phyloP scores from a whole-genome alignment of 2,797 vertebrate genomes.

The Malacoraja senta region DNA sequence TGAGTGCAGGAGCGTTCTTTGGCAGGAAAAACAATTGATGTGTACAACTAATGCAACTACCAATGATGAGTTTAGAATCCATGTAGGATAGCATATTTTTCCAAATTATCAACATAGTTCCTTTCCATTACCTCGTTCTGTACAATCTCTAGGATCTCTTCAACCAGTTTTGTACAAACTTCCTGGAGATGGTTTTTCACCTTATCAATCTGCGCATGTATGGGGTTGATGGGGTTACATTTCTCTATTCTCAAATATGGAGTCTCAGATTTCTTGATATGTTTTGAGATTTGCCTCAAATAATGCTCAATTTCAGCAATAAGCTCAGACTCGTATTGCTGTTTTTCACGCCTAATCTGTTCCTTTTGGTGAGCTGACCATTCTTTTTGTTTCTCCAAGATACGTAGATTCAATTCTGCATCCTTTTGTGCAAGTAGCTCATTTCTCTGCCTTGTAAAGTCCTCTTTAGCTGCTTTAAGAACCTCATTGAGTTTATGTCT shows the following conservation, averaged over 20 bases:
- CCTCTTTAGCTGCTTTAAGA: constrained; percentile 61
- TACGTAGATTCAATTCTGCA: constrained; percentile 59
- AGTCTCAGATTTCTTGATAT: constrained; percentile 43
- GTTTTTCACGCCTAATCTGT: constrained; percentile 52
- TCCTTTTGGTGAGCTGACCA: constrained; percentile 61
- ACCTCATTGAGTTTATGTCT: constrained; percentile 61
- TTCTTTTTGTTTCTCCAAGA: constrained; percentile 61
- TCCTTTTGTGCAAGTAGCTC: constrained; percentile 70
- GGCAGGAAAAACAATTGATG: background rate
- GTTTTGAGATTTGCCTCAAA: constrained; percentile 61
- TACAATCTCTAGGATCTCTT: constrained; percentile 54
- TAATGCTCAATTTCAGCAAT: constrained; percentile 59
- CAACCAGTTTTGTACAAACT: constrained; percentile 58
- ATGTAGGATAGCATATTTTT: background rate
- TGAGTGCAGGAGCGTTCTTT: background rate
- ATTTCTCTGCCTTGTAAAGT: constrained; percentile 60
- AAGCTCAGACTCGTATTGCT: constrained; percentile 57
- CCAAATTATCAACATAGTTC: background rate
- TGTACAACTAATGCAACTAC: background rate
- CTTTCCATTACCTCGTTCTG: constrained; percentile 58
- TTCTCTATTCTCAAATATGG: constrained; percentile 45
- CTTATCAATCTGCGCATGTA: constrained; percentile 50
- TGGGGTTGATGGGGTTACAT: constrained; percentile 40
- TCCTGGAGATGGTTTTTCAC: constrained; percentile 60
- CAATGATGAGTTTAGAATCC: background rate